Conservation (phyloP, 2,888 invertebrate species). For the Drosophila setosimentum region DNA sequence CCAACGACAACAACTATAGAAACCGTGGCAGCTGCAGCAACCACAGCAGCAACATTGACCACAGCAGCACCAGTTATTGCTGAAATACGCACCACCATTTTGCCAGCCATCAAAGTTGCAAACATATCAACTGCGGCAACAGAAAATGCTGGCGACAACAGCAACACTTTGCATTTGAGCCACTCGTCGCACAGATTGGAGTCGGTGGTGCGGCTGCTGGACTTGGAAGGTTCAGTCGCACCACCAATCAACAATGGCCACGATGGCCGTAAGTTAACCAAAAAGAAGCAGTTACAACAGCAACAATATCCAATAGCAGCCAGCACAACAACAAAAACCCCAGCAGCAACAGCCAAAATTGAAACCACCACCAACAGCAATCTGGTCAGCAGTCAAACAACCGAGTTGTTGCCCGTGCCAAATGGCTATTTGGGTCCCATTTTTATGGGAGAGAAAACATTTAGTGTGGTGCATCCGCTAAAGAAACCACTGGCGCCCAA, state of each 20-base stretch:
- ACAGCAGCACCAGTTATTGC: neutral
- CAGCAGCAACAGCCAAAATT: constrained; percentile 1
- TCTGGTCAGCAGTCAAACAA: constrained; percentile 10
- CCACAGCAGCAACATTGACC: constrained; percentile 4
- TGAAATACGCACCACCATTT: neutral
- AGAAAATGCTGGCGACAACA: constrained; percentile 5
- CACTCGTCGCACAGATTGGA: constrained; percentile 4
- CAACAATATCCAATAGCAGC: constrained; percentile 71
- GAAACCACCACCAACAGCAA: constrained; percentile 13
- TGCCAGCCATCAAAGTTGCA: neutral
- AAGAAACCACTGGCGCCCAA: constrained; percentile 48
- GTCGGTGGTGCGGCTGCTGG: constrained; percentile 70
- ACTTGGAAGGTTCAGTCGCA: constrained; percentile 69
- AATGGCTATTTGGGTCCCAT: constrained; percentile 84
- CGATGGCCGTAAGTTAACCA: constrained; percentile 84
- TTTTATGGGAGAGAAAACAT: constrained; percentile 82
- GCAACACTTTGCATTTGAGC: constrained; percentile 41
- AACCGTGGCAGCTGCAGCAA: neutral
- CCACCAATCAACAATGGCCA: constrained; percentile 73
- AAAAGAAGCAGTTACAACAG: constrained; percentile 83
- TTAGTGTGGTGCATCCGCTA: constrained; percentile 72
- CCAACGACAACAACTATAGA: neutral
- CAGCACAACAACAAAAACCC: constrained; percentile 14
- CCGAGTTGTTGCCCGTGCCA: constrained; percentile 62
- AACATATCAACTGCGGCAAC: constrained; percentile 6